Evolutionary conservation across 2,113 vertebrate genomes (phyloP), one percentile per base, ranked within the genome.

Genomic region (Lepidothrix coronata): DNA sequence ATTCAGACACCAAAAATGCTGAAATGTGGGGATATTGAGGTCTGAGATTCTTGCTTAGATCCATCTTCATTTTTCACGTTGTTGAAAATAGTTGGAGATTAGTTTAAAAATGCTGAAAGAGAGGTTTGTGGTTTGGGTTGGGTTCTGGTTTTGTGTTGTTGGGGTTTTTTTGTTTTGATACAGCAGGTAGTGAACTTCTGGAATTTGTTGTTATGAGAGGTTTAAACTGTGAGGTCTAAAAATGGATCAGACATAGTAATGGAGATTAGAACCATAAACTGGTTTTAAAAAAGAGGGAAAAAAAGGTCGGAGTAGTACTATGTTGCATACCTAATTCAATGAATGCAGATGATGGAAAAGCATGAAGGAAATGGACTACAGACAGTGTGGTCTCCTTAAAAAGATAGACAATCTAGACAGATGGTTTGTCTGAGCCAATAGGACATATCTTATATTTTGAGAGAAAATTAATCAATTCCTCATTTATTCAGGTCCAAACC

Each of bases 401-500:
- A 12, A 70, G 78, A 90, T 54, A 76, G 68, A 75, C 27, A 49
- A 63, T 88, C 88, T 88, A 91, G 85, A 49, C 37, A 4, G 54
- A 79, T 37, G 43, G n/a, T 83, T 85, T 83, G 21, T 37, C 63
- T 48, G 27, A 83, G 51, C 63, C 72, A 92, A 43, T 70, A 54
- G n/a, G 14, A 61, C 25, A 52, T 85, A 73, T 78, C 66, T 72
- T 82, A 39, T 80, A 66, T 77, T 93, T 91, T 90, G 75, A 92
- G 51, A 46, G 31, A 83, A 90, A 80, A 15, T 46, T 25, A 90
- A 85, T 88, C 39, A 55, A 76, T 94, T 94, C 78, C 23, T 93
- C 11, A 58, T 49, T 88, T 74, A 89, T 62, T 74, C 43, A 51
- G 58, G 24, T 88, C 90, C 91, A 96, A 96, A 93, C 78, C 81